Percentiles rank a stretch among this genome's conserved stretches.
phyloP scores from a whole-genome alignment of 2,888 invertebrate species.

The Pheosia tremula region DNA sequence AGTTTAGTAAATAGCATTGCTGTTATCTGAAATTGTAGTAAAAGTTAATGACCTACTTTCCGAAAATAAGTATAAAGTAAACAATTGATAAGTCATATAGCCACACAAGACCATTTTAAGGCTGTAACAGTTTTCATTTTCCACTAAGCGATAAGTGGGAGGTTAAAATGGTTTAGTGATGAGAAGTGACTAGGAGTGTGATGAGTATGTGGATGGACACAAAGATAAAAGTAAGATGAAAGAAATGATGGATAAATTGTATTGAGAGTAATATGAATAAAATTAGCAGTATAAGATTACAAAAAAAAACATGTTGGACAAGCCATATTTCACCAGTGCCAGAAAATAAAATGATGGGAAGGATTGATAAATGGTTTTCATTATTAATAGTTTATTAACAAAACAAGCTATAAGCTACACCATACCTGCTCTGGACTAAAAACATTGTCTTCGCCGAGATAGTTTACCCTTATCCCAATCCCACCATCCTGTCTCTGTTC shows the following conservation, averaged over 20 bases:
- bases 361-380: too few relatives aligned
- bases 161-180: too few relatives aligned
- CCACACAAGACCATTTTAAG: neutral
- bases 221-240: too few relatives aligned
- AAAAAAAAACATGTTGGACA: too few relatives aligned
- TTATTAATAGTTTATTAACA: neutral
- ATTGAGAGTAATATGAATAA: too few relatives aligned
- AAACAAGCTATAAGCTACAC: neutral
- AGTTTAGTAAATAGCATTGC: constrained; percentile 99
- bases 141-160: too few relatives aligned
- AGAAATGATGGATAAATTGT: too few relatives aligned
- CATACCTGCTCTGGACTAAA: constrained; percentile 94
- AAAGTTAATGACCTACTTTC: constrained; percentile 9
- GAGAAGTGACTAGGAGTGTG: too few relatives aligned
- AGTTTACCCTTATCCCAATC: constrained; percentile 95
- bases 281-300: too few relatives aligned
- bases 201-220: too few relatives aligned
- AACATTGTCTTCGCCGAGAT: constrained; percentile 92
- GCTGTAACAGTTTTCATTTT: neutral
- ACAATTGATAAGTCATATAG: neutral
- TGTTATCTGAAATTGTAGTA: constrained; percentile 83
- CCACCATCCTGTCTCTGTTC: constrained; percentile 90
- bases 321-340: too few relatives aligned
- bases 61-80: constrained; percentile 5
- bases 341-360: too few relatives aligned